These are phyloP conservation scores for Mareca penelope DNA, from an alignment of 2,797 vertebrate genomes.

Conservation along the genomic window DNA sequence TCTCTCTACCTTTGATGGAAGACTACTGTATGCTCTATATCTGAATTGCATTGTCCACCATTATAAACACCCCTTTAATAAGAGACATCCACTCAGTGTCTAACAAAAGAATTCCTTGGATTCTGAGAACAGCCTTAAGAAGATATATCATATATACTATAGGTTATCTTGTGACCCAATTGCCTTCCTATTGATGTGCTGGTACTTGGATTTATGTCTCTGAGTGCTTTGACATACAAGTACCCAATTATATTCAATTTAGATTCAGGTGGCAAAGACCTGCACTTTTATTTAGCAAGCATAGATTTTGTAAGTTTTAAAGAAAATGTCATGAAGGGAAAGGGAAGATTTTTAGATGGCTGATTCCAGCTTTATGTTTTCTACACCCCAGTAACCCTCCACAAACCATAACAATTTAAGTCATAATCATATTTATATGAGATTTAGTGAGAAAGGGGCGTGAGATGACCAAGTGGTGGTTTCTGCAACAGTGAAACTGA, in stretches of 20 bases:
- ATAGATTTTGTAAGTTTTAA: conserved; percentile 67
- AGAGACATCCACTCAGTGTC: conserved; percentile 54
- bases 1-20: conserved; percentile 61
- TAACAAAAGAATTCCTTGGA: conserved; percentile 70
- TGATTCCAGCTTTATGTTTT: conserved; percentile 54
- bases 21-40: conserved; percentile 32
- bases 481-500: conserved; percentile 52
- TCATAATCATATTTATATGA: conserved; percentile 47
- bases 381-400: neutral
- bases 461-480: conserved; percentile 51
- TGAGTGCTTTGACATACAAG: conserved; percentile 71
- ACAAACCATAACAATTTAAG: conserved; percentile 38
- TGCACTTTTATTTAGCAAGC: conserved; percentile 67
- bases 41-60: conserved; percentile 50
- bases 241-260: conserved; percentile 78
- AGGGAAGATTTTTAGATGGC: conserved; percentile 52
- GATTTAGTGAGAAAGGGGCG: conserved; percentile 19
- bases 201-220: conserved; percentile 60
- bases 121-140: conserved; percentile 72
- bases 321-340: conserved; percentile 69
- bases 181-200: conserved; percentile 76
- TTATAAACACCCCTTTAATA: conserved; percentile 75
- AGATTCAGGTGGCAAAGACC: conserved; percentile 69
- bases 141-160: conserved; percentile 29
- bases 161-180: conserved; percentile 75